Percentiles rank a stretch among this genome's conserved stretches.
phyloP scores from a whole-genome alignment of 1,140 invertebrate genomes.

The Drosophila burlai region DNA sequence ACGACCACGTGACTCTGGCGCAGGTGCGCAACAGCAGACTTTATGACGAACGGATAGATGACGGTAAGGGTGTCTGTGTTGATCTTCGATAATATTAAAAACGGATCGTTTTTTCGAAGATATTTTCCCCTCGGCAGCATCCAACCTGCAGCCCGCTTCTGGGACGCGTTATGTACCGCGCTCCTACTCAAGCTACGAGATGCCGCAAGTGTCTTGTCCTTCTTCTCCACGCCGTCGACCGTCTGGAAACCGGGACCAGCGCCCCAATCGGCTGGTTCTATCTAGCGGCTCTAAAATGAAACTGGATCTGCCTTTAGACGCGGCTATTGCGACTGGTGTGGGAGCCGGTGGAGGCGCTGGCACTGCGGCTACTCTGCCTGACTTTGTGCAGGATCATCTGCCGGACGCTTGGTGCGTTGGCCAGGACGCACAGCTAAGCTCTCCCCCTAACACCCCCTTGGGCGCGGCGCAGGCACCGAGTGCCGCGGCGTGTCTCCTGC shows the following conservation, averaged over 20 bases:
- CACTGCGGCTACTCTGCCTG: slow-evolving; percentile 85
- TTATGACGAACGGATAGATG: slow-evolving; percentile 67
- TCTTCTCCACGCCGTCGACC: slow-evolving; percentile 70
- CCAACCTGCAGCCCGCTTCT: slow-evolving; percentile 48
- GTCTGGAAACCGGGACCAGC: slow-evolving; percentile 48
- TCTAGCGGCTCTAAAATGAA: slow-evolving; percentile 67
- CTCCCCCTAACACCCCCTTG: slow-evolving; percentile 77
- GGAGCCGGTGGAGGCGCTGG: slow-evolving; percentile 43
- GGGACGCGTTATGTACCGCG: slow-evolving; percentile 74
- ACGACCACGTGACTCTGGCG: slow-evolving; percentile 60
- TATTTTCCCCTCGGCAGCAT: slow-evolving; percentile 65
- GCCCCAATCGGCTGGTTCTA: slow-evolving; percentile 70
- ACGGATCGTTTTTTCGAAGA: slow-evolving; percentile 23
- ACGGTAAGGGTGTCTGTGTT: slow-evolving; percentile 38
- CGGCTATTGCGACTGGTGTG: slow-evolving; percentile 22
- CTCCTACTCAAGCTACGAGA: slow-evolving; percentile 84
- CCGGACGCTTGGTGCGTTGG: slow-evolving; percentile 86
- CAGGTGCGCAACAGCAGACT: slow-evolving; percentile 68
- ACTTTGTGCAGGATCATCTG: slow-evolving; percentile 88
- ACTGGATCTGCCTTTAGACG: slow-evolving; percentile 70
- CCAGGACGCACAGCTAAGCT: slow-evolving; percentile 73
- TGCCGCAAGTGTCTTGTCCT: slow-evolving; percentile 52
- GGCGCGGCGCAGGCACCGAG: slow-evolving; percentile 78
- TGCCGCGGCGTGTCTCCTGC: slow-evolving; percentile 65
- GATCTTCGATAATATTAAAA: not conserved